Evolutionary conservation across 2,888 invertebrate species (phyloP).

Genomic region (Eueremaeus valkanovi): DNA sequence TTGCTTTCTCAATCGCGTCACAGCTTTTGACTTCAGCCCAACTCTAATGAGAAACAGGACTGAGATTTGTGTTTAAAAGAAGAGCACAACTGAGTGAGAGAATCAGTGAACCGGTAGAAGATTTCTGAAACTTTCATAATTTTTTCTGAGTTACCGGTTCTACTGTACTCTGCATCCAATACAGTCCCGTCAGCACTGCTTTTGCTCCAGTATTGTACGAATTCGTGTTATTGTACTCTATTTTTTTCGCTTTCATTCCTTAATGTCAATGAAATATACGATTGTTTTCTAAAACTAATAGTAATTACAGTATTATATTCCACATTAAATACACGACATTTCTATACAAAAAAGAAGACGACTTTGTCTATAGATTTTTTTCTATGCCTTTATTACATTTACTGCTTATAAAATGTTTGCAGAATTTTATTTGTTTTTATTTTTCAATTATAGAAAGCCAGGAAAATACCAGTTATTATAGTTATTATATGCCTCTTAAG

Average conservation of each 20-base stretch:
- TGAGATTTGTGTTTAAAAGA: too few species aligned
- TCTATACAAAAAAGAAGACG: too few species aligned
- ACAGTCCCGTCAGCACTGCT: not conserved
- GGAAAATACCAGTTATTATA: too few species aligned
- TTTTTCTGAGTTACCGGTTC: not conserved
- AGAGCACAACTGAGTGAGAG: too few species aligned
- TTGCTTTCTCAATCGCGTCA: not conserved
- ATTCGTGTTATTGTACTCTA: not conserved
- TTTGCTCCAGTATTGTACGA: not conserved
- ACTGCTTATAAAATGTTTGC: not conserved
- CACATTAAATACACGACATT: too few species aligned
- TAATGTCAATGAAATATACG: not conserved
- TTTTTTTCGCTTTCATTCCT: not conserved
- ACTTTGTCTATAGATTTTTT: too few species aligned
- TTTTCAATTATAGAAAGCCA: not conserved
- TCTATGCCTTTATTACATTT: not conserved
- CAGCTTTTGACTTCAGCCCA: not conserved
- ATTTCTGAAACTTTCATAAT: not conserved
- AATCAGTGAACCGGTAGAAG: not conserved
- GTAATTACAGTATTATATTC: too few species aligned
- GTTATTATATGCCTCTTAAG: too few species aligned
- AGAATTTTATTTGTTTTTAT: too few species aligned
- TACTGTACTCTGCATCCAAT: not conserved
- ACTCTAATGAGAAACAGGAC: not conserved
- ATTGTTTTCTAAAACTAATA: not conserved